These are phyloP conservation scores for Rhyacichthys aspro DNA, from an alignment of 2,797 vertebrate genomes.

Conservation along the genomic window DNA sequence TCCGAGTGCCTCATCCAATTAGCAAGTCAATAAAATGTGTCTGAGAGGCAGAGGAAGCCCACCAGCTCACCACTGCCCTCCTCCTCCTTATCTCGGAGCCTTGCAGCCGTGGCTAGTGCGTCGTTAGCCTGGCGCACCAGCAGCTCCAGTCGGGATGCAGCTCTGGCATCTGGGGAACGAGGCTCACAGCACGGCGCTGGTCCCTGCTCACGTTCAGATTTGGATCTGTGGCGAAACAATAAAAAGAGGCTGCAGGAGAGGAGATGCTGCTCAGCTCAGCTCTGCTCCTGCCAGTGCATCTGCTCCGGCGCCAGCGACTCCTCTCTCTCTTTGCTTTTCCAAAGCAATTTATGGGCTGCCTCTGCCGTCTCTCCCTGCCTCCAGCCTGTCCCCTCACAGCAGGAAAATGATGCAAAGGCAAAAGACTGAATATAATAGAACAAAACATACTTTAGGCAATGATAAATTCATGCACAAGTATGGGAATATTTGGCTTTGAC, in stretches of 20 bases:
- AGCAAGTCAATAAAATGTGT: constrained; percentile 84
- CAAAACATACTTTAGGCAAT: background rate
- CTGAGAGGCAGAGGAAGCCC: constrained; percentile 76
- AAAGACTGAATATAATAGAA: constrained; percentile 8
- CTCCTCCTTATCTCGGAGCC: constrained; percentile 64
- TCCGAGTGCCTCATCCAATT: constrained; percentile 81
- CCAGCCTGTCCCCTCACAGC: constrained; percentile 33
- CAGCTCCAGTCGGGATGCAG: constrained; percentile 53
- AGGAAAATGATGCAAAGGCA: constrained; percentile 40
- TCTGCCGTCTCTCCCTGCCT: constrained; percentile 44
- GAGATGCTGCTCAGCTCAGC: constrained; percentile 29
- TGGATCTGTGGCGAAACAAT: constrained; percentile 58
- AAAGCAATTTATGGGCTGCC: constrained; percentile 56
- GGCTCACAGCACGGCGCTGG: constrained; percentile 39
- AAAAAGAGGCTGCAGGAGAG: constrained; percentile 52
- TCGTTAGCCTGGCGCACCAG: constrained; percentile 56
- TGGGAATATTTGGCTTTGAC: background rate
- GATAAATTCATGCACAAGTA: background rate
- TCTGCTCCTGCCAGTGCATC: constrained; percentile 60
- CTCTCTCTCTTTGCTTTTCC: constrained; percentile 28
- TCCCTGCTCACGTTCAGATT: constrained; percentile 44
- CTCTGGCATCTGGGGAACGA: constrained; percentile 34
- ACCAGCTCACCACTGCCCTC: constrained; percentile 73
- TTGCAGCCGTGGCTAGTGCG: constrained; percentile 55
- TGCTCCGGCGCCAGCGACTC: constrained; percentile 48